A percentile compares a stretch with the other conserved stretches of the same genome.
Conservation (phyloP, 2,113 vertebrate genomes). For the Nothocercus julius region DNA sequence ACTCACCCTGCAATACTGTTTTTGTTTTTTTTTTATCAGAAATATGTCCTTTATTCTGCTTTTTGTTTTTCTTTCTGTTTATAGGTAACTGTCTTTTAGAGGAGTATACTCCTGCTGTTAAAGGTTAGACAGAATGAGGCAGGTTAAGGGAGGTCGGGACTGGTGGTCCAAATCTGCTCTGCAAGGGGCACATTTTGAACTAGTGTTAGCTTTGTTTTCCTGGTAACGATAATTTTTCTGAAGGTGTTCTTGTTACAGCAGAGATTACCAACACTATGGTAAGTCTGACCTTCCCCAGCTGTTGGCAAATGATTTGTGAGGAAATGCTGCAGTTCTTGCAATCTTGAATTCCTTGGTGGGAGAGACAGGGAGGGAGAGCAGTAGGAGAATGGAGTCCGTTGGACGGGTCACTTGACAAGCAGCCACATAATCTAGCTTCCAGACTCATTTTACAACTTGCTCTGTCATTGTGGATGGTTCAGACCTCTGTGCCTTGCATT, state of each 20-base stretch:
- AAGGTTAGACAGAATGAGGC: background rate
- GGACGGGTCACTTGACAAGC: background rate
- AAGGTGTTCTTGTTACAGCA: background rate
- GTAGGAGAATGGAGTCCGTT: background rate
- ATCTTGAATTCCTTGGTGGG: background rate
- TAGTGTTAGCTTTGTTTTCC: background rate
- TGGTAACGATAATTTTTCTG: background rate
- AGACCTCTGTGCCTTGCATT: background rate
- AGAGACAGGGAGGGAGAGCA: background rate
- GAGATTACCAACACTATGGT: background rate
- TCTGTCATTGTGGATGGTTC: background rate
- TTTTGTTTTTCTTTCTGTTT: background rate
- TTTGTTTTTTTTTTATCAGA: background rate
- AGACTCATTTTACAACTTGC: slow-evolving; percentile 9
- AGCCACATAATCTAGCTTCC: background rate
- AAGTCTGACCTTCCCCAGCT: slow-evolving; percentile 18
- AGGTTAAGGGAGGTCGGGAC: background rate
- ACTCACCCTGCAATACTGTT: background rate
- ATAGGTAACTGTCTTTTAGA: background rate
- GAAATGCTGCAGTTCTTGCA: background rate
- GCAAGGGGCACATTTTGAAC: background rate
- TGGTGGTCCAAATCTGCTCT: background rate
- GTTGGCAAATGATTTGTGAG: background rate
- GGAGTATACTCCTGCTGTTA: background rate
- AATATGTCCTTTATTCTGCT: background rate